Evolutionary conservation across 53 echinoderm and acorn worm species (phyloP).

Genomic region (Arbacia lixula): DNA sequence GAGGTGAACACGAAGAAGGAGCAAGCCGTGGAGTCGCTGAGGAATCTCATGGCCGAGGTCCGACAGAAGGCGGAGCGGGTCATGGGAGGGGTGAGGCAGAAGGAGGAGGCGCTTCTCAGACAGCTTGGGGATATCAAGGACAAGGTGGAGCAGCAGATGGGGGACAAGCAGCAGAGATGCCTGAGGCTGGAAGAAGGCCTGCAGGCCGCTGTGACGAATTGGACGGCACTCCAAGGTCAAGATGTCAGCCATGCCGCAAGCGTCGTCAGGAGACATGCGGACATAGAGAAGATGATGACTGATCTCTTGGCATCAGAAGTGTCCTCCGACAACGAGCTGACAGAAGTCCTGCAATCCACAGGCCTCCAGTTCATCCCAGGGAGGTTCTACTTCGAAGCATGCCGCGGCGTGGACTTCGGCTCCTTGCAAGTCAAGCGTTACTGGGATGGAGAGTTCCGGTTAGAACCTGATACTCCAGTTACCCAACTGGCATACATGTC

Average conservation of each 20-base stretch:
- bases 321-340: background rate
- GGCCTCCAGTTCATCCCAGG: conserved; percentile 27
- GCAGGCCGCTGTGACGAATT: background rate
- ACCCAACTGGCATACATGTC: conserved; percentile 9
- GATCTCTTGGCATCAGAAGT: background rate
- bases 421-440: background rate
- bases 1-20: conserved; percentile 7
- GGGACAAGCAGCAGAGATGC: conserved; percentile 9
- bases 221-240: background rate
- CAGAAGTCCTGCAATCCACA: background rate
- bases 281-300: conserved; percentile 6
- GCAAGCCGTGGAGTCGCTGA: background rate
- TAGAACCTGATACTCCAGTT: background rate
- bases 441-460: background rate
- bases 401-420: background rate
- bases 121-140: background rate
- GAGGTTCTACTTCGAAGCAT: conserved; percentile 3
- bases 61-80: conserved; percentile 20
- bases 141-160: background rate
- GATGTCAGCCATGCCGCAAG: background rate
- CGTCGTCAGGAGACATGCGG: background rate
- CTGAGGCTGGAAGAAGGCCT: conserved; percentile 14
- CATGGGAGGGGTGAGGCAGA: background rate
- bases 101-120: background rate
- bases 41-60: background rate